Conservation (phyloP, 2,888 invertebrate species). For the Himalopsyche japonica region DNA sequence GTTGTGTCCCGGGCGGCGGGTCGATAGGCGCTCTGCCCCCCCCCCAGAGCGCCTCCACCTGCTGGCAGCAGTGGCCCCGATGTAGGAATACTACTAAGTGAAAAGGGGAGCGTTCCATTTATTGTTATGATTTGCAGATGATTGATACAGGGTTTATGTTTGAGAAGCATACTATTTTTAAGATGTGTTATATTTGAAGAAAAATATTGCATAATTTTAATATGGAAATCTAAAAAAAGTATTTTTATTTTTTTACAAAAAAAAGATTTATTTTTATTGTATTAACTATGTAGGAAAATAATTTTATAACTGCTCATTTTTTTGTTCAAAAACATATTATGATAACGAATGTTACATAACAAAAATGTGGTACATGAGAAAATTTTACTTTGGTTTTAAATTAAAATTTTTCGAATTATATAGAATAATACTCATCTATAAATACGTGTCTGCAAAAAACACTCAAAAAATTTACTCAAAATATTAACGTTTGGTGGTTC, state of each 20-base stretch:
- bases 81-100: neutral
- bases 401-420: too few relatives aligned
- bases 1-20: neutral
- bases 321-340: too few relatives aligned
- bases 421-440: too few relatives aligned
- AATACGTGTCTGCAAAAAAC: too few relatives aligned
- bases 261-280: neutral
- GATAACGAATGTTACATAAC: too few relatives aligned
- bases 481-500: too few relatives aligned
- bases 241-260: neutral
- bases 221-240: neutral
- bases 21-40: neutral
- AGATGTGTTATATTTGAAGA: neutral
- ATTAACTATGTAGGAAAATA: too few relatives aligned
- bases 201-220: neutral
- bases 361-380: too few relatives aligned
- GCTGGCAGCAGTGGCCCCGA: neutral
- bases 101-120: neutral
- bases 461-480: too few relatives aligned
- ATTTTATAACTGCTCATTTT: too few relatives aligned
- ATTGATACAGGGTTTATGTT: neutral
- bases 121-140: neutral
- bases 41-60: neutral
- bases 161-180: neutral
- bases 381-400: too few relatives aligned